Evolutionary conservation across 2,888 invertebrate species (phyloP), one percentile per base, ranked within the genome.

Genomic region (Volucella bombylans): DNA sequence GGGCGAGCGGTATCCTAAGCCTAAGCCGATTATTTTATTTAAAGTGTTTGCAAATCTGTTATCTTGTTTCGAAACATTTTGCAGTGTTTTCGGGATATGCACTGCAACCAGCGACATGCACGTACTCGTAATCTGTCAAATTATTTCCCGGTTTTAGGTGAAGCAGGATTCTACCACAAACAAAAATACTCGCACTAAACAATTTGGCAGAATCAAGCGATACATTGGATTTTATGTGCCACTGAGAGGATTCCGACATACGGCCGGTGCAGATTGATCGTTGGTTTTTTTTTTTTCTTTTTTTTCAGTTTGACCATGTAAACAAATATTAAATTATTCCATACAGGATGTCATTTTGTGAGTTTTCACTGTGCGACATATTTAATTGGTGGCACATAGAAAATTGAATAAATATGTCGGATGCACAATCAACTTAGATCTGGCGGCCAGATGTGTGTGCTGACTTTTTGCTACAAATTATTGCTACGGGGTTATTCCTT

Each of bases 11-110:
- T 45, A 10, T 67, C 54, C 67, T 49, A 69, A 71, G 61, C 59
- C 65, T 74, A 83, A 83, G 79, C 83, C 62, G 74, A 83, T 83
- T 80, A 80, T 50, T 41, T 50, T 67, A 71, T 76, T 79, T 65
- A 83, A 76, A 80, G 50, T 80, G 67, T 67, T 64, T 67, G 62
- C 52, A 71, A 71, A 80, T 61, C 54, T 69, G 71, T 55, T 83
- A 83, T 83, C 74, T 79, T 69, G 69, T 74, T 83, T 18, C 43
- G 38, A 62, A 73, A 64, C 45, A 54, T 12, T 31, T 12, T 18
- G 59, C 39, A 41, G 71, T 31, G n/a, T 18, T 61, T 14, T 18
- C 11, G 45, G 49, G n/a, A n/a, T 8, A 61, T 61, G 65, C 47
- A 67, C 14, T 10, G 6, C 31, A 31, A 31, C 31, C 31, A 6